Evolutionary conservation across 2,888 invertebrate genomes (phyloP).

Genomic region (Pseudococcus jackbeardsleyi): DNA sequence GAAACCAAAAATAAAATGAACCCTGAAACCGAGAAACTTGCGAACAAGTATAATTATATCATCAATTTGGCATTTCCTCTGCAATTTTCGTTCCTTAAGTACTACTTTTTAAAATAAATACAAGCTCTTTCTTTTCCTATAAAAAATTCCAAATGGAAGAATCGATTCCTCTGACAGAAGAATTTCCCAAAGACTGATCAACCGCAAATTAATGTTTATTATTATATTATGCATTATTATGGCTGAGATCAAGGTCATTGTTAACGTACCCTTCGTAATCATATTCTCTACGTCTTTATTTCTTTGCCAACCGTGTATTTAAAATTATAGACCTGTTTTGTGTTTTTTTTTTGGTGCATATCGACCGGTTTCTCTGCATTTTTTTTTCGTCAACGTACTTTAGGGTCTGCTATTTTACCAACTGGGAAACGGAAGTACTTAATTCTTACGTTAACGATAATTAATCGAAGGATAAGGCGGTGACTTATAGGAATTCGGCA

Average conservation of each 20-base stretch:
- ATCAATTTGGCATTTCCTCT: too few relatives aligned
- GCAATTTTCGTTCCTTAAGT: too few relatives aligned
- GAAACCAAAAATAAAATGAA: too few relatives aligned
- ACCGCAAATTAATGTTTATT: background rate
- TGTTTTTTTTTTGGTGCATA: background rate
- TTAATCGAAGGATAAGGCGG: slow-evolving; percentile 22
- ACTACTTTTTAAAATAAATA: too few relatives aligned
- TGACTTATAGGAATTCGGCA: slow-evolving; percentile 3
- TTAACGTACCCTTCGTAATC: background rate
- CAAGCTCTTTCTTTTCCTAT: too few relatives aligned
- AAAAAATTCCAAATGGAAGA: background rate
- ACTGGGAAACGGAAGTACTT: slow-evolving; percentile 18
- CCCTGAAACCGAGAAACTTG: too few relatives aligned
- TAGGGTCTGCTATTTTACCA: slow-evolving; percentile 1
- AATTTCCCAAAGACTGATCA: background rate
- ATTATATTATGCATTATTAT: background rate
- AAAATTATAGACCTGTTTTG: background rate
- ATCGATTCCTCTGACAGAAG: background rate
- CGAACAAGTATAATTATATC: too few relatives aligned
- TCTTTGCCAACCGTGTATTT: background rate
- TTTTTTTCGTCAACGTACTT: slow-evolving; percentile 11
- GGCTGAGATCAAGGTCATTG: background rate
- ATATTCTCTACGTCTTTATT: background rate
- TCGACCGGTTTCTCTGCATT: background rate
- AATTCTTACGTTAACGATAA: background rate